Evolutionary conservation across 2,888 invertebrate genomes (phyloP).

Genomic region (Periphyllus acericola): DNA sequence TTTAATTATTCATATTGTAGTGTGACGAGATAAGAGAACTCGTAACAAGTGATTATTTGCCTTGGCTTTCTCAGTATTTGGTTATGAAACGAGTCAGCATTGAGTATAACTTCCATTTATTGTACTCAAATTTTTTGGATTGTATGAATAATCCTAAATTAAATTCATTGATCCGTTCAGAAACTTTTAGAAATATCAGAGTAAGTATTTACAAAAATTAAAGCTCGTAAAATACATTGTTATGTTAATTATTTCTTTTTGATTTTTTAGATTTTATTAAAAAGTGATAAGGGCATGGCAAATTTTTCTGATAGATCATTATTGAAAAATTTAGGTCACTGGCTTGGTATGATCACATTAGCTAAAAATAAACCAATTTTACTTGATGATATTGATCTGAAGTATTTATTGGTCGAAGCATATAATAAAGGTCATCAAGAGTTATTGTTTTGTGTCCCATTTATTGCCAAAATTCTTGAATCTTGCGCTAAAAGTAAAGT

Average conservation of each 20-base stretch:
- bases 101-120: constrained; percentile 95
- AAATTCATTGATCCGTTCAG: constrained; percentile 87
- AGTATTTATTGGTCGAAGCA: constrained; percentile 94
- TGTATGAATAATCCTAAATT: constrained; percentile 86
- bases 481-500: constrained; percentile 96
- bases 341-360: constrained; percentile 97
- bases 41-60: constrained; percentile 90
- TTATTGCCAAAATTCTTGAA: constrained; percentile 97
- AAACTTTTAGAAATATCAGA: constrained; percentile 96
- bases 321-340: constrained; percentile 97
- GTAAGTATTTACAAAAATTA: constrained; percentile 68
- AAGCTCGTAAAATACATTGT: background rate
- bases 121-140: constrained; percentile 97
- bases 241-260: background rate
- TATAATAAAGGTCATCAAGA: constrained; percentile 98
- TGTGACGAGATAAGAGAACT: constrained; percentile 94
- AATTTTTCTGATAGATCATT: constrained; percentile 98
- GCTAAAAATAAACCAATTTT: constrained; percentile 91
- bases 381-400: constrained; percentile 90
- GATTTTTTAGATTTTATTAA: constrained; percentile 75
- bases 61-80: constrained; percentile 97
- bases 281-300: constrained; percentile 98
- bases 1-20: constrained; percentile 66
- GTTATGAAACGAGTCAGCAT: constrained; percentile 99
- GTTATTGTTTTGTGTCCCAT: constrained; percentile 96